Percentiles rank a stretch among this genome's conserved stretches.
Conservation (phyloP, 2,797 vertebrate genomes). For the Octomys mimax region DNA sequence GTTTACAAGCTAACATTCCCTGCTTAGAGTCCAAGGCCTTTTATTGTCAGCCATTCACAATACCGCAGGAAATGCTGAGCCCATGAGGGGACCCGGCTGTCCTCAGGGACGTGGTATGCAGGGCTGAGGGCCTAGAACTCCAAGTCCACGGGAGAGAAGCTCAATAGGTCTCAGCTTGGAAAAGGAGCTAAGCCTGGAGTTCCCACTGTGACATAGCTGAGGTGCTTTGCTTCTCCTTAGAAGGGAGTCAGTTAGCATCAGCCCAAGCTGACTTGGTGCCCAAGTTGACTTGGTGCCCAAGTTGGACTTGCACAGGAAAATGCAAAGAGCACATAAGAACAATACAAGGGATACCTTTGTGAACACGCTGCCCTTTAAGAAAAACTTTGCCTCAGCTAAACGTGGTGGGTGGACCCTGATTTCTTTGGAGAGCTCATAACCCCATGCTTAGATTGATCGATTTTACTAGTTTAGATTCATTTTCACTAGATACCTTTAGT, state of each 20-base stretch:
- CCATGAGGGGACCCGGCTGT: not conserved
- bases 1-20: no score
- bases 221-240: not conserved
- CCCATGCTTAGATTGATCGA: not conserved
- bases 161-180: no score
- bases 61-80: not conserved
- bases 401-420: no score
- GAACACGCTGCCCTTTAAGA: not conserved
- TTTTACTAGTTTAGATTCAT: not conserved
- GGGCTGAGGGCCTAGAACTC: not conserved
- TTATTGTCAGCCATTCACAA: not conserved
- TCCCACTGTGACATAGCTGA: no score
- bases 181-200: not conserved
- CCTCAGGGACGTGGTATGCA: not conserved
- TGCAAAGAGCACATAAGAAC: not conserved
- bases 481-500: not conserved
- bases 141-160: not conserved
- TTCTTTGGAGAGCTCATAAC: not conserved
- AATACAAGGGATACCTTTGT: no score
- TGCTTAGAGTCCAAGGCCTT: not conserved
- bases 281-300: no score
- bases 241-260: not conserved
- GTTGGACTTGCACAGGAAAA: not conserved
- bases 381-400: not conserved
- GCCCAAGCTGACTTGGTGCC: no score